Percentiles rank a stretch among this genome's conserved stretches.
phyloP scores from a whole-genome alignment of 2,888 invertebrate genomes.

The Heliconius erato region DNA sequence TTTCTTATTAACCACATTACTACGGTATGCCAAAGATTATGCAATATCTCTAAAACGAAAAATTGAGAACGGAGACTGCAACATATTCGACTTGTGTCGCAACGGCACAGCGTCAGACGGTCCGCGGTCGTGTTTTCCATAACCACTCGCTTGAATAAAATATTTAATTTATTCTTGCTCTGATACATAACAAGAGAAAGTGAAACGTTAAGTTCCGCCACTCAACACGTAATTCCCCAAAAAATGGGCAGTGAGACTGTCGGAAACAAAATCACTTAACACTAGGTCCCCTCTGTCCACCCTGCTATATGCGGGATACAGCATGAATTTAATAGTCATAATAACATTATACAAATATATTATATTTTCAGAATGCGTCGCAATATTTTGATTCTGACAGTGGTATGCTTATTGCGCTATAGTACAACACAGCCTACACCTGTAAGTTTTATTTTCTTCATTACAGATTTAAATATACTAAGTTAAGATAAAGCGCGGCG shows the following conservation, averaged over 20 bases:
- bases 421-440: neutral
- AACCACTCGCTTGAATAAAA: neutral
- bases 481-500: neutral
- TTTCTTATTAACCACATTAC: neutral
- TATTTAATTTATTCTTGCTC: neutral
- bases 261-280: neutral
- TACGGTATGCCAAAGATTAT: too few relatives aligned
- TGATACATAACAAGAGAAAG: neutral
- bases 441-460: neutral
- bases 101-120: neutral
- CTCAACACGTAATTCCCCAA: neutral
- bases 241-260: too few relatives aligned
- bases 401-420: neutral
- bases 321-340: neutral
- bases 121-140: too few relatives aligned
- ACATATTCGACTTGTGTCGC: too few relatives aligned
- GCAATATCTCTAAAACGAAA: too few relatives aligned
- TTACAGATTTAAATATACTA: neutral
- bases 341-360: neutral
- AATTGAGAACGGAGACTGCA: too few relatives aligned
- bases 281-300: neutral
- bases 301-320: neutral
- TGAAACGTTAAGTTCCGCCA: neutral
- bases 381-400: neutral
- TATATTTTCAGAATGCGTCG: conserved; percentile 6